Conservation (phyloP, 1,140 invertebrate genomes). For the Mycetomoellerius zeteki region DNA sequence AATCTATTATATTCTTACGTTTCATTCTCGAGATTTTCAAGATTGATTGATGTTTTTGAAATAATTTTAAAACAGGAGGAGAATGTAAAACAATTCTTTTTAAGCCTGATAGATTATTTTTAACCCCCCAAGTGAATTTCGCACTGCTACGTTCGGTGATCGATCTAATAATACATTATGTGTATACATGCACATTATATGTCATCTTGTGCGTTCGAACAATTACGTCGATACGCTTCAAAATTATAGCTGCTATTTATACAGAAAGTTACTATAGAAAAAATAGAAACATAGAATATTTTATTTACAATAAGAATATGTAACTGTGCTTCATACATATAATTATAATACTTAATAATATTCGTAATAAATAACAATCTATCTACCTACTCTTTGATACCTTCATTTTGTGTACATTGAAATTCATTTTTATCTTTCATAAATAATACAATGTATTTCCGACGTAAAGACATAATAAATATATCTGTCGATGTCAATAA, state of each 20-base stretch:
- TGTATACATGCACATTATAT: slow-evolving; percentile 1
- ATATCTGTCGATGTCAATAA: slow-evolving; percentile 8
- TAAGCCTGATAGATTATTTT: background rate
- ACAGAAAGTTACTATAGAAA: background rate
- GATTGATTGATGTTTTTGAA: background rate
- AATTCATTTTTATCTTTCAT: background rate
- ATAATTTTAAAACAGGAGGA: background rate
- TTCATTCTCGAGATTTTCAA: background rate
- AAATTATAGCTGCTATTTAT: slow-evolving; percentile 22
- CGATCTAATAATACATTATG: slow-evolving; percentile 31
- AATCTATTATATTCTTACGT: background rate
- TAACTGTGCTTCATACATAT: background rate
- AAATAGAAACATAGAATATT: background rate
- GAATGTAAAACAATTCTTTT: slow-evolving; percentile 15
- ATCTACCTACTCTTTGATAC: background rate
- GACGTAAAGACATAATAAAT: background rate
- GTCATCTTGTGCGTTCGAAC: background rate
- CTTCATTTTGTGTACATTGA: background rate
- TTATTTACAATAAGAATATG: slow-evolving; percentile 20
- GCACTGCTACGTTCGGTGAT: background rate
- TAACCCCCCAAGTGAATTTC: background rate
- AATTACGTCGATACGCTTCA: slow-evolving; percentile 3
- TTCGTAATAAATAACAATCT: background rate
- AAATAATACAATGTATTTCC: background rate
- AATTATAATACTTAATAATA: background rate